Conservation (phyloP, 1,140 invertebrate species). For the Drusus annulatus region DNA sequence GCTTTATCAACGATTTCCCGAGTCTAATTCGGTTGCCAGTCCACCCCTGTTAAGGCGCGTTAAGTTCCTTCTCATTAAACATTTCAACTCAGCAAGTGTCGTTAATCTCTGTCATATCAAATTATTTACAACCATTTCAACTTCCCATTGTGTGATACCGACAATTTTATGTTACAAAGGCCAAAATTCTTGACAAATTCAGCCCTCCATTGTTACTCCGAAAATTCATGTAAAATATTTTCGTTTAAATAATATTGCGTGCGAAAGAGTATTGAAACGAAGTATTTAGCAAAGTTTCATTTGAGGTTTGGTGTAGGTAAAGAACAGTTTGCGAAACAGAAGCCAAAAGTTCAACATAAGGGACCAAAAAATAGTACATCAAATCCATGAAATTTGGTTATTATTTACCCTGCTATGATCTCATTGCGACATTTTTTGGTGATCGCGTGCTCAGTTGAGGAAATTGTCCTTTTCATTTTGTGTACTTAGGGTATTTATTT, state of each 20-base stretch:
- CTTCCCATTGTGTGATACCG: too few relatives aligned
- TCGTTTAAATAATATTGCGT: not conserved
- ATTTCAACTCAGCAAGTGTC: constrained; percentile 15
- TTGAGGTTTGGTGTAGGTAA: not conserved
- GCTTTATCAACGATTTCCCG: too few relatives aligned
- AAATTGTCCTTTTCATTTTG: not conserved
- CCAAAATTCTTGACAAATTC: not conserved
- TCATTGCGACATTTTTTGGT: constrained; percentile 51
- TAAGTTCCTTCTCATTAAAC: not conserved
- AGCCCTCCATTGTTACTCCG: not conserved
- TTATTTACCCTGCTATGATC: constrained; percentile 57
- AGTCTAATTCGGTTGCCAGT: too few relatives aligned
- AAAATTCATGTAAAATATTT: constrained; percentile 7
- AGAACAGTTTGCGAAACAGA: not conserved
- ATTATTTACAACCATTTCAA: too few relatives aligned
- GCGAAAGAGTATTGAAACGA: constrained; percentile 2
- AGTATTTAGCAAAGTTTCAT: constrained; percentile 2
- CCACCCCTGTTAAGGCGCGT: too few relatives aligned
- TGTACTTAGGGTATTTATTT: not conserved
- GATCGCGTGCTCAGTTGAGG: constrained; percentile 44
- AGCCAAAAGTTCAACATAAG: not conserved
- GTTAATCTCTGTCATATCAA: constrained; percentile 18
- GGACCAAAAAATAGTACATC: constrained; percentile 1
- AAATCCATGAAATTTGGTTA: constrained; percentile 44
- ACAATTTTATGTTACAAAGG: too few relatives aligned